Percentiles rank a stretch among this genome's conserved stretches.
Evolutionary conservation across 37 sponge, comb jelly and placozoan species (phyloP).

Genomic region (Crambe crambe): DNA sequence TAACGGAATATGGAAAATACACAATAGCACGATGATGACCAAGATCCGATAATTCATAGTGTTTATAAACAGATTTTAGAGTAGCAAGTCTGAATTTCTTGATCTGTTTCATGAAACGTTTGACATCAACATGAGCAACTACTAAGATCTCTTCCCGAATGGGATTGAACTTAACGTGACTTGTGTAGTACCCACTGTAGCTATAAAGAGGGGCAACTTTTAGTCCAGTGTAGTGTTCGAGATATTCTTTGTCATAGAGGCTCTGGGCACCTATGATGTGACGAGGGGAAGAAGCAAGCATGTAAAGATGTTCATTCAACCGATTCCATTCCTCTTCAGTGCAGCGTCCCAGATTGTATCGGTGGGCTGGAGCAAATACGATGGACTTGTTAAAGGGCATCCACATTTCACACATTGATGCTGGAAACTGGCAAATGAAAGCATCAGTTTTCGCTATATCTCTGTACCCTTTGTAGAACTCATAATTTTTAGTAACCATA

Average conservation of each 20-base stretch:
- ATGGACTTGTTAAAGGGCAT: constrained; percentile 63
- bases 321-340: constrained; percentile 24
- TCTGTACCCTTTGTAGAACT: constrained; percentile 34
- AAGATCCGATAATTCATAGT: constrained; percentile 19
- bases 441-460: constrained; percentile 22
- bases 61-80: constrained; percentile 1
- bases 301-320: constrained; percentile 36
- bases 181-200: constrained; percentile 23
- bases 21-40: constrained; percentile 42
- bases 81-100: constrained; percentile 1
- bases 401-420: constrained; percentile 49
- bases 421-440: constrained; percentile 45
- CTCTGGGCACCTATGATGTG: constrained; percentile 31
- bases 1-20: constrained; percentile 40
- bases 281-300: constrained; percentile 26
- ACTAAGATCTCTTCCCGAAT: constrained; percentile 15
- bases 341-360: constrained; percentile 50
- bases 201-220: constrained; percentile 31
- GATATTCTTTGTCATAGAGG: constrained; percentile 49
- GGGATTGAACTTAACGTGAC: constrained; percentile 8
- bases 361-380: constrained; percentile 34
- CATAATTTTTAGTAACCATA: constrained; percentile 28
- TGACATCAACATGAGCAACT: not conserved
- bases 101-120: not conserved
- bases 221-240: constrained; percentile 52